These are phyloP conservation scores for Heliconius cydno DNA, from an alignment of 2,888 invertebrate species.

Conservation along the genomic window DNA sequence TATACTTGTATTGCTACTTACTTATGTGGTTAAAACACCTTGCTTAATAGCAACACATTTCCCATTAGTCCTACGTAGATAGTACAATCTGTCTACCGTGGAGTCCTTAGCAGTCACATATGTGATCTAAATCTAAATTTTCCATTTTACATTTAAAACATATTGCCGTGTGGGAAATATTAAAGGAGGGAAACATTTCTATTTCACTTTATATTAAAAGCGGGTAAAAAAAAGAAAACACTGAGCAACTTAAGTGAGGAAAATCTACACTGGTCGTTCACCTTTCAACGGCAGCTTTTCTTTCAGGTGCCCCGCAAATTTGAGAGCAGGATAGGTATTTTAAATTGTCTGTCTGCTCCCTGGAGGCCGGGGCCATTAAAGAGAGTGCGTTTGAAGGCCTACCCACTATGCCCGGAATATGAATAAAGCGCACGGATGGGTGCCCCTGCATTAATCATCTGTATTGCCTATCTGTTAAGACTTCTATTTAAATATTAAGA, in stretches of 20 bases:
- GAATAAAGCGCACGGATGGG: conserved; percentile 58
- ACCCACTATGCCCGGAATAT: conserved; percentile 53
- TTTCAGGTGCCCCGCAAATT: conserved; percentile 52
- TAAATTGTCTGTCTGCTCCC: conserved; percentile 54
- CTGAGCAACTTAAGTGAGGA: conserved; percentile 41
- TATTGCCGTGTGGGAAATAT: conserved; percentile 17
- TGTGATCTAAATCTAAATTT: neutral
- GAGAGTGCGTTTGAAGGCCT: conserved; percentile 60
- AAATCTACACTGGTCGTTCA: conserved; percentile 50
- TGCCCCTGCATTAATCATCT: conserved; percentile 58
- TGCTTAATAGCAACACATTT: neutral
- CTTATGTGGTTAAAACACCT: neutral
- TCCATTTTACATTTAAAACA: neutral
- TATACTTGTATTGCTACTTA: neutral
- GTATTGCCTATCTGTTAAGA: conserved; percentile 39
- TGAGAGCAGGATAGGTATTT: conserved; percentile 53
- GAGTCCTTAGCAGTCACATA: neutral
- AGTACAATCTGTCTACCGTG: neutral
- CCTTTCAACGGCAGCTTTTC: conserved; percentile 49
- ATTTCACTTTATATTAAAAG: conserved; percentile 25
- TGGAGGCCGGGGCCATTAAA: conserved; percentile 57
- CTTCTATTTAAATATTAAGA: conserved; percentile 31
- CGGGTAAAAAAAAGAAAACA: conserved; percentile 32
- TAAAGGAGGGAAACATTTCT: conserved; percentile 22
- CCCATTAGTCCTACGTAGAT: too few relatives aligned